Evolutionary conservation across 2,888 invertebrate species (phyloP), one percentile per base, ranked within the genome.

Genomic region (Cheilosia soror): DNA sequence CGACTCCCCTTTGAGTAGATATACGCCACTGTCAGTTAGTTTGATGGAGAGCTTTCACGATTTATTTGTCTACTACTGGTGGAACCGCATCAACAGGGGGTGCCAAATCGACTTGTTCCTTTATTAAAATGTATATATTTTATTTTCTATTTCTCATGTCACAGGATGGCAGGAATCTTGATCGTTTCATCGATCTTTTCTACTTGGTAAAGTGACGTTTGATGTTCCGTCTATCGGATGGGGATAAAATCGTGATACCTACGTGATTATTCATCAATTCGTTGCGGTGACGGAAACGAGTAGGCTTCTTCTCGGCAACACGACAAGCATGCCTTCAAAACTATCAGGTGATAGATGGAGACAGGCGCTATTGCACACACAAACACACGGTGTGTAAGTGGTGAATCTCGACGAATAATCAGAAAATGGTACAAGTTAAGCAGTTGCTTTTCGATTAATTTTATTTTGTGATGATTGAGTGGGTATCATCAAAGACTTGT

Each of bases 11-110:
- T 40, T 40, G 31, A 58, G 20, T 55, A 44, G 53, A 58, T 58
- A 58, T 58, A 65, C 44, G 77, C 65, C 76, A 77, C 60, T 80
- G 84, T 80, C 80, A 84, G 75, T 84, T 71, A 71, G 31, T 66
- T 75, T 84, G 84, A 84, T 79, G 69, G 69, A 84, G 79, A 80
- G 75, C 79, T 84, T 84, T 79, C 84, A 79, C 69, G 79, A 84
- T 79, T 79, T 84, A 79, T 84, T 84, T 84, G 72, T 73, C 68
- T 44, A 66, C 31, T 49, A 55, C 20, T n/a, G 15, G n/a, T 62
- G 25, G 31, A 42, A 25, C 31, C 42, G 42, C 62, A 53, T 47
- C 55, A 58, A 57, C 31, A 47, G 49, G 33, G 47, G 69, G 77
- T 77, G 77, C 68, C 77, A 76, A 68, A 42, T 37, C 76, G 9